A percentile compares a stretch with the other conserved stretches of the same genome.
phyloP scores from a whole-genome alignment of 1,140 invertebrate species.

The Trialeurodes vaporariorum region DNA sequence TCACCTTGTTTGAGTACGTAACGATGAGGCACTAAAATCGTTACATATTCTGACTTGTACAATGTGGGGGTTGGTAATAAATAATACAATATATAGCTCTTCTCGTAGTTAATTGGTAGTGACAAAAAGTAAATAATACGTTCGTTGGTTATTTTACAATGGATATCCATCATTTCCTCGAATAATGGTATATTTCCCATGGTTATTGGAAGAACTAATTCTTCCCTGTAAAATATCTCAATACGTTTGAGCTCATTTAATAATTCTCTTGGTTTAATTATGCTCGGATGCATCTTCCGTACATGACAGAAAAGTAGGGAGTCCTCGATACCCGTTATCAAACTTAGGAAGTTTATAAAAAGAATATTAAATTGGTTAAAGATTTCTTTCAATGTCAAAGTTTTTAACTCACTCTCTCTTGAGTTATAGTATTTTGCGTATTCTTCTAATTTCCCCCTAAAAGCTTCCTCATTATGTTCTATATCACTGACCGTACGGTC shows the following conservation, averaged over 20 bases:
- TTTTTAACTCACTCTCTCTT: neutral
- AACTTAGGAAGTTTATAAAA: neutral
- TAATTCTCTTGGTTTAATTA: conserved; percentile 1
- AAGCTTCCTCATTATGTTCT: conserved; percentile 5
- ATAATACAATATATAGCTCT: neutral
- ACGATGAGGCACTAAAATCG: conserved; percentile 1
- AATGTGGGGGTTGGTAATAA: conserved; percentile 1
- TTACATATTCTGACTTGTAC: neutral
- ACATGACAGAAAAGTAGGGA: neutral
- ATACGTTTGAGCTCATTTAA: neutral
- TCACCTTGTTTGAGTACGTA: conserved; percentile 1
- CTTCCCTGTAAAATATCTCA: neutral
- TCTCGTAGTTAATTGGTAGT: conserved; percentile 3
- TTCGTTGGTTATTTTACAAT: conserved; percentile 3
- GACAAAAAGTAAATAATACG: neutral
- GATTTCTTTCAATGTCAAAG: neutral
- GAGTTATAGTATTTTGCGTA: neutral
- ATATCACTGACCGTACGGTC: conserved; percentile 5
- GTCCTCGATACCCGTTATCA: conserved; percentile 3
- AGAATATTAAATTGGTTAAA: neutral
- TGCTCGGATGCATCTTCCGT: conserved; percentile 3
- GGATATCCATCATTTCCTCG: neutral
- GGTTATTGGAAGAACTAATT: neutral
- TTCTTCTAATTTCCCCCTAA: neutral
- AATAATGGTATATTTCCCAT: neutral